Percentiles rank a stretch among this genome's conserved stretches.
These are phyloP conservation scores for Bombus turneri DNA, from an alignment of 1,140 invertebrate species.

Conservation along the genomic window DNA sequence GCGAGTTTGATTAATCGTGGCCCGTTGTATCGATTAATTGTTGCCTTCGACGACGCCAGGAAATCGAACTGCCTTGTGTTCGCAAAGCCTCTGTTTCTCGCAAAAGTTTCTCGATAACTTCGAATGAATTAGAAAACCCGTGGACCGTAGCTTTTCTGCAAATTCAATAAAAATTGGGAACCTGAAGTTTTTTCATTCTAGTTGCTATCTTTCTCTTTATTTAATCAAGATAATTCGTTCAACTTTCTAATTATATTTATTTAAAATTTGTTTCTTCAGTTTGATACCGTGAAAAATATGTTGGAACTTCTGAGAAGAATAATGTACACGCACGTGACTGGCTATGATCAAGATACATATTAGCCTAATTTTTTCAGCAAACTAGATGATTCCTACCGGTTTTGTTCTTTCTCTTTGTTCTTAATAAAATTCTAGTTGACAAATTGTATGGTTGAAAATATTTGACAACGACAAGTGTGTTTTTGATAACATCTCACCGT, in stretches of 20 bases:
- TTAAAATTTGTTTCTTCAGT: no score
- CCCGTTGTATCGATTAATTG: conserved; percentile 40
- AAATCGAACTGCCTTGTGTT: not conserved
- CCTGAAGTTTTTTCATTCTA: no score
- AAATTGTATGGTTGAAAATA: not conserved
- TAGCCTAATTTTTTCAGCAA: not conserved
- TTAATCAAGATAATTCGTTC: no score
- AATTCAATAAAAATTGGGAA: not conserved
- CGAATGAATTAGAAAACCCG: not conserved
- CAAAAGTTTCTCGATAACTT: not conserved
- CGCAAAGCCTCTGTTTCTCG: not conserved
- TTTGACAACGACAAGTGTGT: not conserved
- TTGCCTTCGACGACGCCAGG: not conserved
- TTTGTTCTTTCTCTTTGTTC: no score
- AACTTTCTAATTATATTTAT: no score
- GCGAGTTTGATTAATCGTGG: conserved; percentile 40
- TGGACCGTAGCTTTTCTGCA: no score
- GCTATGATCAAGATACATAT: no score
- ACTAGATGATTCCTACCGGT: not conserved
- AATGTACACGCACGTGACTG: not conserved
- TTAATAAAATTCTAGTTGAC: no score
- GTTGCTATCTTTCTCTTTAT: no score
- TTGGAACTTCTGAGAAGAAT: not conserved
- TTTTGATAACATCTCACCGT: not conserved
- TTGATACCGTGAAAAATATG: no score